Percentiles rank a stretch among this genome's conserved stretches.
Evolutionary conservation across 1,140 invertebrate genomes (phyloP).

Genomic region (Euglossa dilemma): DNA sequence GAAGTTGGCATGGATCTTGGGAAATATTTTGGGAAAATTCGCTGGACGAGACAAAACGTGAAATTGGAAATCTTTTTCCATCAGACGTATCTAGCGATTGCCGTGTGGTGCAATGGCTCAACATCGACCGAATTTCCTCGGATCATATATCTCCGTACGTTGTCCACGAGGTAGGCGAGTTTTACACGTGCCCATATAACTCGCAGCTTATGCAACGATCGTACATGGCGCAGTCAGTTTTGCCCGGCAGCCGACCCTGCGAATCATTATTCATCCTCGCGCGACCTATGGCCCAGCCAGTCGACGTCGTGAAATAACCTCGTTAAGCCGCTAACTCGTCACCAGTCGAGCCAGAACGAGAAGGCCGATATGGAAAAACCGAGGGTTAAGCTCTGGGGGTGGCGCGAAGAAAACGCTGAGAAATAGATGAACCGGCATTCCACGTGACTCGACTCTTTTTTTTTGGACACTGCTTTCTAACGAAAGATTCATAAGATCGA

Average conservation of each 20-base stretch:
- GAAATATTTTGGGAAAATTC: too few species aligned
- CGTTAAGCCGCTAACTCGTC: conserved; percentile 74
- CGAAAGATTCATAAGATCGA: not conserved
- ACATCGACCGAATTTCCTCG: conserved; percentile 36
- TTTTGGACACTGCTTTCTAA: not conserved
- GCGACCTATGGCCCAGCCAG: conserved; percentile 66
- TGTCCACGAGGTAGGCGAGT: conserved; percentile 13
- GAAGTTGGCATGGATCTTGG: too few species aligned
- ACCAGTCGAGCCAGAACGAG: conserved; percentile 32
- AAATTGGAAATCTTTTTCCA: not conserved
- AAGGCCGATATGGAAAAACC: conserved; percentile 7
- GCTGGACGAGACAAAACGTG: not conserved
- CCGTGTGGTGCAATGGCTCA: not conserved
- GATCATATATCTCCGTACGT: conserved; percentile 47
- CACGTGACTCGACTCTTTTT: conserved; percentile 59
- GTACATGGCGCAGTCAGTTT: conserved; percentile 21
- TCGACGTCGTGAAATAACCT: conserved; percentile 73
- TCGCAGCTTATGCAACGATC: conserved; percentile 26
- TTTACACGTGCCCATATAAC: conserved; percentile 35
- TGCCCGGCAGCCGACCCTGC: conserved; percentile 65
- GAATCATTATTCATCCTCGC: conserved; percentile 83
- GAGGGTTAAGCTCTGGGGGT: not conserved
- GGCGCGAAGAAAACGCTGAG: conserved; percentile 22
- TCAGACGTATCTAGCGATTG: too few species aligned
- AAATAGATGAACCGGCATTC: not conserved